These are phyloP conservation scores for Lepidocyrtoides sp. DNA, from an alignment of 2,888 invertebrate genomes.

Conservation along the genomic window DNA sequence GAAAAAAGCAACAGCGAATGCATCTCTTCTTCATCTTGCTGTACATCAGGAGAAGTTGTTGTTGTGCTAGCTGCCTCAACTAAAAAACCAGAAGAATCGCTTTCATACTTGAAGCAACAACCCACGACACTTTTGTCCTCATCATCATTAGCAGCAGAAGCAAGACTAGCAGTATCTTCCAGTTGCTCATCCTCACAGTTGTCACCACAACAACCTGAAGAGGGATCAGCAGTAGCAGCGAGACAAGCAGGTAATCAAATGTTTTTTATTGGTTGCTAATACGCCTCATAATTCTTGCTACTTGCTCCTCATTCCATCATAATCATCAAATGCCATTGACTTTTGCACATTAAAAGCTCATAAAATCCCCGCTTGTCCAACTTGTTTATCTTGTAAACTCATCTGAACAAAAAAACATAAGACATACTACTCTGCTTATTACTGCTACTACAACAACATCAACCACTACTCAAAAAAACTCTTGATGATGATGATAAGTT, in stretches of 20 bases:
- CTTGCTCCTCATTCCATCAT: constrained; percentile 69
- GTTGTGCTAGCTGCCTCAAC: constrained; percentile 49
- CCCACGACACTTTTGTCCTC: constrained; percentile 75
- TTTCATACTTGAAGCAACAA: constrained; percentile 56
- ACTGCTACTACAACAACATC: neutral
- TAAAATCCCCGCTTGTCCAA: constrained; percentile 73
- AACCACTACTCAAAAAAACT: constrained; percentile 40
- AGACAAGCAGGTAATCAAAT: constrained; percentile 77
- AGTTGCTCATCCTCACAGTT: constrained; percentile 57
- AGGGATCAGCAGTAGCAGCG: constrained; percentile 19
- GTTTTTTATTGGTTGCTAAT: constrained; percentile 78
- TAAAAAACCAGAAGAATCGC: constrained; percentile 61
- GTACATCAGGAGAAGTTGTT: constrained; percentile 41
- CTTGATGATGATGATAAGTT: constrained; percentile 65
- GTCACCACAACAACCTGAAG: constrained; percentile 36
- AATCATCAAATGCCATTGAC: constrained; percentile 78
- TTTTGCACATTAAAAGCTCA: constrained; percentile 80
- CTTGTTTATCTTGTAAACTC: constrained; percentile 77
- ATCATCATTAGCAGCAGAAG: constrained; percentile 34
- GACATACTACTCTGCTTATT: neutral
- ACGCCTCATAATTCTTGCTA: constrained; percentile 74
- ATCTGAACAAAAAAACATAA: constrained; percentile 51
- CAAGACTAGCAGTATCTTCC: constrained; percentile 41
- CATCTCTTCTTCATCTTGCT: constrained; percentile 40
- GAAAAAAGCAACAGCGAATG: neutral